Evolutionary conservation across 2,888 invertebrate species (phyloP).

Genomic region (Schizaphis graminum): DNA sequence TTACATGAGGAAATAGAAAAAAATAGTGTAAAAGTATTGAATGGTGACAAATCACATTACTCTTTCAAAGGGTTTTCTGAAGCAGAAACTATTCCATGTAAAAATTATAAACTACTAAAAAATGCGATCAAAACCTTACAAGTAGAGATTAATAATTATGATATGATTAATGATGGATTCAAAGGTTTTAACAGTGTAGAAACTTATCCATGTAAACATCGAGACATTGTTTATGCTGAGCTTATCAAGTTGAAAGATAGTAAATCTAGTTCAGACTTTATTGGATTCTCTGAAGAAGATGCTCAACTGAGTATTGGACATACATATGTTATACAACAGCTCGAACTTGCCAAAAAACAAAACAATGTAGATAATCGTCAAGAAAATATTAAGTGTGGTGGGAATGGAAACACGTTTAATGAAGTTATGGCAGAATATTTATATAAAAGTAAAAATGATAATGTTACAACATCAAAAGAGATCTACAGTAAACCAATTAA

Average conservation of each 20-base stretch:
- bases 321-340: slow-evolving; percentile 14
- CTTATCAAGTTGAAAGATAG: slow-evolving; percentile 1
- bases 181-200: slow-evolving; percentile 15
- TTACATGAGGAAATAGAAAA: neutral
- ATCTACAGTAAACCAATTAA: too few relatives aligned
- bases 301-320: neutral
- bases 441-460: slow-evolving; percentile 15
- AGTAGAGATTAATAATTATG: neutral
- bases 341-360: slow-evolving; percentile 29
- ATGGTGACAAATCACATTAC: neutral
- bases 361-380: neutral
- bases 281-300: slow-evolving; percentile 42
- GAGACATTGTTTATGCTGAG: neutral
- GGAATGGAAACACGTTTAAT: neutral
- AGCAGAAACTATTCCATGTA: slow-evolving; percentile 17
- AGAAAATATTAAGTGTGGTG: neutral
- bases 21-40: neutral
- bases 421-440: slow-evolving; percentile 20
- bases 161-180: slow-evolving; percentile 23
- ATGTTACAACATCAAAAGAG: neutral
- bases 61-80: slow-evolving; percentile 49
- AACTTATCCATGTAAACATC: neutral
- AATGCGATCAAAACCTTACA: neutral
- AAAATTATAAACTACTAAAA: slow-evolving; percentile 26
- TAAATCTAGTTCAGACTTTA: neutral